Conservation (phyloP, 64 coral and sea anemone genomes). For the Pocillopora damicornis region DNA sequence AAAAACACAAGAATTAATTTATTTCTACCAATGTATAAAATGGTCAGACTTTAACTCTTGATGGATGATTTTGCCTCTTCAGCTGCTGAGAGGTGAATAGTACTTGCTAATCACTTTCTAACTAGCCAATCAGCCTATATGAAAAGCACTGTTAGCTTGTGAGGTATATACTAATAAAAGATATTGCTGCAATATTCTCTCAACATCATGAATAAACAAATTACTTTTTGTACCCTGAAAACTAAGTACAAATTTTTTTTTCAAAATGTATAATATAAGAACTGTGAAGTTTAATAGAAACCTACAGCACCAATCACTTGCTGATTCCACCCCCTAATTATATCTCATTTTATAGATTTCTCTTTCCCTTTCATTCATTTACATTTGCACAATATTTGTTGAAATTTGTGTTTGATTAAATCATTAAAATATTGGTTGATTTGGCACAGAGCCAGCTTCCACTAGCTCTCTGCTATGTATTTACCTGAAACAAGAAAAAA, state of each 20-base stretch:
- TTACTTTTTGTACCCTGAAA: conserved; percentile 15
- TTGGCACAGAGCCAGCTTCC: neutral
- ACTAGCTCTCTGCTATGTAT: conserved; percentile 78
- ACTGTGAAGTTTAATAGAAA: conserved; percentile 1
- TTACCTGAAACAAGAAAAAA: conserved; percentile 53
- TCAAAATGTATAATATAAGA: conserved; percentile 21
- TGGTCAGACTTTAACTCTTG: too few relatives aligned
- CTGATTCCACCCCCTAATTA: neutral
- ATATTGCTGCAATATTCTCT: neutral
- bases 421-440: conserved; percentile 24
- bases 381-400: conserved; percentile 34
- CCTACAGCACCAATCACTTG: neutral
- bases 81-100: too few relatives aligned
- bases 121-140: too few relatives aligned
- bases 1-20: too few relatives aligned
- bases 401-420: conserved; percentile 44
- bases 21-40: too few relatives aligned
- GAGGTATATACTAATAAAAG: too few relatives aligned
- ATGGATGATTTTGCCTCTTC: too few relatives aligned
- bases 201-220: conserved; percentile 1
- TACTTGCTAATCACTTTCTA: too few relatives aligned
- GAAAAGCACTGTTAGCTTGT: too few relatives aligned
- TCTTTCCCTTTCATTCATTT: conserved; percentile 19
- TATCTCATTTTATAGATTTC: neutral
- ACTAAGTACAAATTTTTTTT: conserved; percentile 35